phyloP scores from a whole-genome alignment of 2,888 invertebrate species.

The Anthoptus insignis region DNA sequence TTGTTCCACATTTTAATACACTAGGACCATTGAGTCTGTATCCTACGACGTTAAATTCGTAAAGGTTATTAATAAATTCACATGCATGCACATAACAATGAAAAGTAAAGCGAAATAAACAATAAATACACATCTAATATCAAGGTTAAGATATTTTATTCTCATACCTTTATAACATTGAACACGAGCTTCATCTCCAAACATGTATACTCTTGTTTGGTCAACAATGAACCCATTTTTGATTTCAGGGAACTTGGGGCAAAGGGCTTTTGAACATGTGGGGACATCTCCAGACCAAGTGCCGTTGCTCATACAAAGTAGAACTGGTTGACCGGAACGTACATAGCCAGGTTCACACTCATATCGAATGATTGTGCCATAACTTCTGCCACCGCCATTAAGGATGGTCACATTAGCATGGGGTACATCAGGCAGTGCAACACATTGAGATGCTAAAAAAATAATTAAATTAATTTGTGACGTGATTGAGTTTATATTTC shows the following conservation, averaged over 20 bases:
- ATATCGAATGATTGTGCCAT: constrained; percentile 97
- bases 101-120: too few species aligned
- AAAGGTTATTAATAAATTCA: too few species aligned
- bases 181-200: constrained; percentile 96
- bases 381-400: constrained; percentile 97
- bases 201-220: constrained; percentile 91
- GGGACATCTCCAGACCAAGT: constrained; percentile 98
- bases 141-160: too few species aligned
- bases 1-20: constrained; percentile 94
- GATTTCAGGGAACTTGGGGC: constrained; percentile 92
- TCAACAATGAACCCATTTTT: constrained; percentile 96
- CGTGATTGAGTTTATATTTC: too few species aligned
- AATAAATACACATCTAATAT: too few species aligned
- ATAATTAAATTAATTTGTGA: constrained; percentile 12
- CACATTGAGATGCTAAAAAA: constrained; percentile 94
- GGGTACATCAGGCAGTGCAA: constrained; percentile 94
- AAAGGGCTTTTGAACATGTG: constrained; percentile 92
- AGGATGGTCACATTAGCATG: constrained; percentile 95
- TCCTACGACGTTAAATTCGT: too few species aligned
- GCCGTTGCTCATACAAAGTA: constrained; percentile 98
- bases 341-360: constrained; percentile 97
- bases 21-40: constrained; percentile 95
- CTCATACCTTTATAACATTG: constrained; percentile 92
- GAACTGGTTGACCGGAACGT: constrained; percentile 95
- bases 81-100: too few species aligned